Evolutionary conservation across 2,888 invertebrate genomes (phyloP).

Genomic region (Cheilosia impressa): DNA sequence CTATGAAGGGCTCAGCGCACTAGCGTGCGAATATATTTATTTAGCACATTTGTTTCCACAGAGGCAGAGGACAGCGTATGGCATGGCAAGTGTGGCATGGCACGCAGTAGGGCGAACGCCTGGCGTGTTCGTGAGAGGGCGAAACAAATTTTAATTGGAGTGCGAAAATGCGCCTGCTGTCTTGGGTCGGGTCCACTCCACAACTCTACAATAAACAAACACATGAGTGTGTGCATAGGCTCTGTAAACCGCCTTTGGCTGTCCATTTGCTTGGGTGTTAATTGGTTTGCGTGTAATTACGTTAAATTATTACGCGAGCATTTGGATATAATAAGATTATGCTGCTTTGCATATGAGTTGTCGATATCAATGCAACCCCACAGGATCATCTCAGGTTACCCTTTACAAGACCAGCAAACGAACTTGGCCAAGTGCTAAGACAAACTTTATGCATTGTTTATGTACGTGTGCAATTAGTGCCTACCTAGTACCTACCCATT

Average conservation of each 20-base stretch:
- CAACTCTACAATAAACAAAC: neutral
- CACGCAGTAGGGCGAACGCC: slow-evolving; percentile 32
- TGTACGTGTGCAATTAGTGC: too few relatives aligned
- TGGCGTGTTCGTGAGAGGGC: slow-evolving; percentile 69
- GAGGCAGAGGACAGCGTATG: slow-evolving; percentile 19
- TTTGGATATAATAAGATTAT: slow-evolving; percentile 14
- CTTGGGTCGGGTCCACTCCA: neutral
- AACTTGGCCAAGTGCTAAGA: neutral
- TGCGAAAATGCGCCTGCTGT: slow-evolving; percentile 69
- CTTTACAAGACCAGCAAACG: neutral
- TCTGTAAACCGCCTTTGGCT: neutral
- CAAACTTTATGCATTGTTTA: too few relatives aligned
- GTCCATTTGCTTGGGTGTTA: slow-evolving; percentile 76
- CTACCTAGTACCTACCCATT: too few relatives aligned
- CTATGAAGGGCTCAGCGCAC: slow-evolving; percentile 5
- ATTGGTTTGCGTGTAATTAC: slow-evolving; percentile 77
- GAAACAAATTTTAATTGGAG: slow-evolving; percentile 76
- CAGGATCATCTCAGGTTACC: slow-evolving; percentile 10
- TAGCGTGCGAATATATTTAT: slow-evolving; percentile 53
- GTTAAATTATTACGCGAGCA: slow-evolving; percentile 73
- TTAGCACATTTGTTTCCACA: slow-evolving; percentile 51
- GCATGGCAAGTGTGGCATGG: slow-evolving; percentile 42
- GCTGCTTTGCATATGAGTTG: slow-evolving; percentile 45
- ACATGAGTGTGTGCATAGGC: neutral
- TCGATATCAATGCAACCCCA: slow-evolving; percentile 14